Evolutionary conservation across 2,113 vertebrate species (phyloP).

Genomic region (Lontra canadensis): DNA sequence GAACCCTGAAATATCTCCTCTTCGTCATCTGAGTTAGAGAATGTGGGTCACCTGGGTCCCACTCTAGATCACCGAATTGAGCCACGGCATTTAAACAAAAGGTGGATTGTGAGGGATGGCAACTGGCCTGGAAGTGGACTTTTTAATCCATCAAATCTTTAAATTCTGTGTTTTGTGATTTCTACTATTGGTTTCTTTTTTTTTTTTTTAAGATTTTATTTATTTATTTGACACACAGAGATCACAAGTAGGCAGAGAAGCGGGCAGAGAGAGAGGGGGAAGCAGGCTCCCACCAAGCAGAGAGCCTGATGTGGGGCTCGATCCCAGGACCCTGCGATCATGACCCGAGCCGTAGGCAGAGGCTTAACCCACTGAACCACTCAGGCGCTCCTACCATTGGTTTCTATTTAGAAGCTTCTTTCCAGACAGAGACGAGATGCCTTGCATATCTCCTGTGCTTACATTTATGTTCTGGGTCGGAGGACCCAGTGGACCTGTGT

Average conservation of each 20-base stretch:
- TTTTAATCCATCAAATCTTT: neutral
- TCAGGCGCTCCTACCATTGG: neutral
- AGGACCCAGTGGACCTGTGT: neutral
- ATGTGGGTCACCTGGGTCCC: accelerated
- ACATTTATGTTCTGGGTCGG: neutral
- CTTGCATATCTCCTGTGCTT: neutral
- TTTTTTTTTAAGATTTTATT: too few species aligned
- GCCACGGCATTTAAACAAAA: neutral
- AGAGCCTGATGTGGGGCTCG: too few species aligned
- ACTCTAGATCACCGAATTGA: neutral
- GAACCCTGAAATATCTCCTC: neutral
- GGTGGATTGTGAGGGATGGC: neutral
- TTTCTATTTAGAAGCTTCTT: neutral
- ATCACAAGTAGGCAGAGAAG: too few species aligned
- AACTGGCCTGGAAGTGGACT: neutral
- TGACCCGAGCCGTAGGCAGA: too few species aligned
- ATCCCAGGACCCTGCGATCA: too few species aligned
- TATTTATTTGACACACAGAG: too few species aligned
- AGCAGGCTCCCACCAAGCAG: too few species aligned
- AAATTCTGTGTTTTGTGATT: neutral
- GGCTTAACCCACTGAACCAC: too few species aligned
- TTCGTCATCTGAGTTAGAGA: neutral
- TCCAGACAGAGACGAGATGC: neutral
- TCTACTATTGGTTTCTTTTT: neutral
- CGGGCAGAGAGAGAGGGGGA: too few species aligned